These are phyloP conservation scores for Eospalax fontanierii DNA, from an alignment of 2,797 vertebrate genomes.

Conservation along the genomic window DNA sequence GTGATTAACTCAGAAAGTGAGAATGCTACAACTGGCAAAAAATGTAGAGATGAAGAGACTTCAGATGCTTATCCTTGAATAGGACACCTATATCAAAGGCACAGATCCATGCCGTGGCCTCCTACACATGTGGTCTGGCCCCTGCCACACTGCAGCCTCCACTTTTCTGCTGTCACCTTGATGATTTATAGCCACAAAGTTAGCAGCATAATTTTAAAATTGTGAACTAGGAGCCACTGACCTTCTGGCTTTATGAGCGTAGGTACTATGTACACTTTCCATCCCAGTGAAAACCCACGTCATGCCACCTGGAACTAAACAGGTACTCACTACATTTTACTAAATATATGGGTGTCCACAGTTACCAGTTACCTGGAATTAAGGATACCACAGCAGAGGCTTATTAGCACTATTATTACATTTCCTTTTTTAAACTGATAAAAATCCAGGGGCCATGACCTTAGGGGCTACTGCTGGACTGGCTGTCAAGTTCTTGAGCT, in stretches of 20 bases:
- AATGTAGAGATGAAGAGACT: too few relatives aligned
- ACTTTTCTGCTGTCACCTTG: slow-evolving; percentile 1
- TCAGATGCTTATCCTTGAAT: too few relatives aligned
- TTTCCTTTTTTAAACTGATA: neutral
- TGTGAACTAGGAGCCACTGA: neutral
- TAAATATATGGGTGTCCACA: neutral
- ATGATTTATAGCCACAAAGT: neutral
- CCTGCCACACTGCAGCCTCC: neutral
- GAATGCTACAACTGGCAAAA: too few relatives aligned
- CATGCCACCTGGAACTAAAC: neutral
- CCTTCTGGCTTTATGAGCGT: slow-evolving; percentile 48
- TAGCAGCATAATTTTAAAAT: neutral
- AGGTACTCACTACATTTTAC: neutral
- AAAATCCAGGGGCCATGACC: neutral
- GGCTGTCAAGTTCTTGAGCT: neutral
- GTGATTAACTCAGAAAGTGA: too few relatives aligned
- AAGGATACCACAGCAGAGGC: neutral
- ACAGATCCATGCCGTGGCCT: slow-evolving; percentile 41
- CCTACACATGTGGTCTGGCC: neutral
- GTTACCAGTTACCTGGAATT: neutral
- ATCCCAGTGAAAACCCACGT: slow-evolving; percentile 5
- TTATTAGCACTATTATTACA: neutral
- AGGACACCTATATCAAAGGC: neutral
- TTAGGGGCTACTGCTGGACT: neutral
- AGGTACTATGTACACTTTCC: neutral